Evolutionary conservation across 1,140 invertebrate genomes (phyloP), one percentile per base, ranked within the genome.

Genomic region (Gonioctena quinquepunctata): DNA sequence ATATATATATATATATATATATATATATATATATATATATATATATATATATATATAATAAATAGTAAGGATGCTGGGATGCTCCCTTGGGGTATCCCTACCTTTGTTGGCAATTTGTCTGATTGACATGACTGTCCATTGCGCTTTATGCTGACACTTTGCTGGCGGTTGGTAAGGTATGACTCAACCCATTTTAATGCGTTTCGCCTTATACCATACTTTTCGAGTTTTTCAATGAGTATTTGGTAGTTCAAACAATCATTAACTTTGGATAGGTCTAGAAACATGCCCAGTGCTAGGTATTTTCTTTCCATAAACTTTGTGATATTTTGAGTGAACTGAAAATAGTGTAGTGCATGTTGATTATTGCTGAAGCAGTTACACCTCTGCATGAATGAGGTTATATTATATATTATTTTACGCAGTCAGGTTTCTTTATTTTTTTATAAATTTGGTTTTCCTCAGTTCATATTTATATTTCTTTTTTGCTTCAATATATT

Each of bases 161-260:
- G 19, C 26, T 59, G 21, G n/a, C 19, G 21, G n/a, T 59, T n/a
- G 21, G 21, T 23, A 5, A 59, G 26, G 19, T 59, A 59, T 6
- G 22, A 25, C 21, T 27, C 26, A 59, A 59, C 21, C n/a, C 21
- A 27, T 59, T 59, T 23, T 21, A 59, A 16, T 59, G 56, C 5
- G 4, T 59, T 59, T 59, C 56, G 5, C 21, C 56, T 59, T 25
- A 59, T 27, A 5, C 56, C 56, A 59, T 59, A 59, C n/a, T 16
- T 5, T 27, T 59, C 56, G 11, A 59, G 13, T 27, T 59, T 59
- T 27, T 27, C 19, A 8, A 7, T 25, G 3, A 7, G 56, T 59
- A 59, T 21, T 16, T 59, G 5, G 56, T 7, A 19, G 56, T 27
- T 25, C 22, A 21, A 8, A 16, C 56, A 59, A 21, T 59, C 19